A percentile compares a stretch with the other conserved stretches of the same genome.
phyloP scores from a whole-genome alignment of 2,888 invertebrate species.

The Alsophila aescularia region DNA sequence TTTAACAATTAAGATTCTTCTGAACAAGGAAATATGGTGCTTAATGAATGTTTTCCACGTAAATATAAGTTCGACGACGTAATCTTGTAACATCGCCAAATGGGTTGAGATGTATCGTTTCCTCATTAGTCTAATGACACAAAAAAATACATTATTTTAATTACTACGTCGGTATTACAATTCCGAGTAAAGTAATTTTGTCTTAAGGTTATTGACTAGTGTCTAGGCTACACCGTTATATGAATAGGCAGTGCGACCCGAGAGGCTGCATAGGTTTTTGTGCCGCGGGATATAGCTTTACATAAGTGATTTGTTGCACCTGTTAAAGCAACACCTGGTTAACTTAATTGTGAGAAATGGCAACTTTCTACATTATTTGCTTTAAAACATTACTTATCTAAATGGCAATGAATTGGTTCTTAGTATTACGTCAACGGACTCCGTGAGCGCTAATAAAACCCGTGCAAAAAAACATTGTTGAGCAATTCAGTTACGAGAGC shows the following conservation, averaged over 20 bases:
- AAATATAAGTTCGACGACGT: no score
- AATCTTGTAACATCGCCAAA: no score
- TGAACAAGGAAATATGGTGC: slow-evolving; percentile 8
- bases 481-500: slow-evolving; percentile 32
- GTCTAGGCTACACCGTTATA: slow-evolving; percentile 24
- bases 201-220: slow-evolving; percentile 18
- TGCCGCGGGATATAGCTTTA: no score
- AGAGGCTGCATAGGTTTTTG: background rate
- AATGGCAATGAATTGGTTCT: background rate
- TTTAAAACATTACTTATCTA: no score
- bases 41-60: background rate
- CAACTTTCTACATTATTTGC: background rate
- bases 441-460: slow-evolving; percentile 1
- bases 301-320: no score
- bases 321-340: background rate
- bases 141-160: background rate
- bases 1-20: background rate
- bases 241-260: slow-evolving; percentile 9
- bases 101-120: background rate
- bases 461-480: slow-evolving; percentile 4
- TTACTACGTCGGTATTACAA: background rate
- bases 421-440: background rate
- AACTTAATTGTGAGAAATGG: background rate
- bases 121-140: background rate
- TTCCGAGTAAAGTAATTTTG: background rate